Conservation (phyloP, 2,888 invertebrate genomes). For the Andrena minutula region DNA sequence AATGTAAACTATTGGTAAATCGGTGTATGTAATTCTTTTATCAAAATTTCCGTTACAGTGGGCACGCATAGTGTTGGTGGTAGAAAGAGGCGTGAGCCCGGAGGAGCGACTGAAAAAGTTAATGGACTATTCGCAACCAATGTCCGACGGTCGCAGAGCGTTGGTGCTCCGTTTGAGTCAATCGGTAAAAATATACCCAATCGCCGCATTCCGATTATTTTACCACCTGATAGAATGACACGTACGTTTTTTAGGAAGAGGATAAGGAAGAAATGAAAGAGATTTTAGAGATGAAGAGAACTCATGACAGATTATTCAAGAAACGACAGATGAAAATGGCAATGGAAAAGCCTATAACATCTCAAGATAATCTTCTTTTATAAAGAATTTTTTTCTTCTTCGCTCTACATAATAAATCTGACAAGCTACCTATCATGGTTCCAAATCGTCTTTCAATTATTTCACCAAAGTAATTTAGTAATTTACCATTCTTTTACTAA, state of each 20-base stretch:
- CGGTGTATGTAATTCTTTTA: neutral
- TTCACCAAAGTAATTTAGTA: neutral
- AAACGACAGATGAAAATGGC: conserved; percentile 86
- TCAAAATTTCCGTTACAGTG: conserved; percentile 88
- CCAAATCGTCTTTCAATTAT: neutral
- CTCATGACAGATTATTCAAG: conserved; percentile 92
- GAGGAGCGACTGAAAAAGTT: conserved; percentile 94
- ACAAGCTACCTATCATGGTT: too few relatives aligned
- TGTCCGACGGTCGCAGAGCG: conserved; percentile 94
- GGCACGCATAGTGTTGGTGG: conserved; percentile 98
- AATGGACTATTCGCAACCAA: conserved; percentile 96
- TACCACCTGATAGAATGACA: neutral
- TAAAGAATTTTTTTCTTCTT: neutral
- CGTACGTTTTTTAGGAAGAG: conserved; percentile 89
- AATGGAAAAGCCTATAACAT: conserved; percentile 59
- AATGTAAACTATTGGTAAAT: neutral
- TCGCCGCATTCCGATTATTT: neutral
- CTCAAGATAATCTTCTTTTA: conserved; percentile 33
- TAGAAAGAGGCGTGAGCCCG: conserved; percentile 98
- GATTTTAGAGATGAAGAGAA: conserved; percentile 95
- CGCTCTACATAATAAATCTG: neutral
- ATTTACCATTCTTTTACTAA: too few relatives aligned
- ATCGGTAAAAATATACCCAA: conserved; percentile 87
- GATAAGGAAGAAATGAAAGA: conserved; percentile 98
- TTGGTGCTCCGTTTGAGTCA: conserved; percentile 95